A percentile compares a stretch with the other conserved stretches of the same genome.
These are phyloP conservation scores for Octomys mimax DNA, from an alignment of 2,797 vertebrate genomes.

Conservation along the genomic window DNA sequence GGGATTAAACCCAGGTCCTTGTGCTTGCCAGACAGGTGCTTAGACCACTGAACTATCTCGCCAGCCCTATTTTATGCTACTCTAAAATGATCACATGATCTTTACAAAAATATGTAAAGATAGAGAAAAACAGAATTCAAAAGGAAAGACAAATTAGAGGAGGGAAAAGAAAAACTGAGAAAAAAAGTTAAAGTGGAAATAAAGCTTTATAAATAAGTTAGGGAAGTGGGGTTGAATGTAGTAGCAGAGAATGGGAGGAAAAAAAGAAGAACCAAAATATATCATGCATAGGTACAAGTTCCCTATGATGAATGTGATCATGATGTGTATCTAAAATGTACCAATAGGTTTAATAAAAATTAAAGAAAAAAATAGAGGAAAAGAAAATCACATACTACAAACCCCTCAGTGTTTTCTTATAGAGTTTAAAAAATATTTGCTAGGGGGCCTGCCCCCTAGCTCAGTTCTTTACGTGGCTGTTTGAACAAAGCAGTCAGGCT, in stretches of 20 bases:
- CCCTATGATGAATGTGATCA: neutral
- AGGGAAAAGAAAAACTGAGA: neutral
- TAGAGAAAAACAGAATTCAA: neutral
- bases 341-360: neutral
- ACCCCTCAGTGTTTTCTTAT: constrained; percentile 14
- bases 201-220: neutral
- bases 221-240: neutral
- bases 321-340: neutral
- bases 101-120: constrained; percentile 31
- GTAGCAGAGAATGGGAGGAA: neutral
- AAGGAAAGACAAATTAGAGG: neutral
- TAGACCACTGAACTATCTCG: no score
- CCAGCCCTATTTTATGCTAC: neutral
- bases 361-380: neutral
- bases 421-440: neutral
- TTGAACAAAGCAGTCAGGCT: no score
- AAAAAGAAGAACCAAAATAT: neutral
- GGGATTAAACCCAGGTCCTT: no score
- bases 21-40: no score
- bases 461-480: no score
- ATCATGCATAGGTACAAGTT: neutral
- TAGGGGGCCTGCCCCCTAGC: no score
- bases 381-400: constrained; percentile 11
- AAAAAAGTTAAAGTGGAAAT: neutral
- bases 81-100: constrained; percentile 43